Percentiles rank a stretch among this genome's conserved stretches.
Evolutionary conservation across 2,113 vertebrate species (phyloP).

Genomic region (Perca fluviatilis): DNA sequence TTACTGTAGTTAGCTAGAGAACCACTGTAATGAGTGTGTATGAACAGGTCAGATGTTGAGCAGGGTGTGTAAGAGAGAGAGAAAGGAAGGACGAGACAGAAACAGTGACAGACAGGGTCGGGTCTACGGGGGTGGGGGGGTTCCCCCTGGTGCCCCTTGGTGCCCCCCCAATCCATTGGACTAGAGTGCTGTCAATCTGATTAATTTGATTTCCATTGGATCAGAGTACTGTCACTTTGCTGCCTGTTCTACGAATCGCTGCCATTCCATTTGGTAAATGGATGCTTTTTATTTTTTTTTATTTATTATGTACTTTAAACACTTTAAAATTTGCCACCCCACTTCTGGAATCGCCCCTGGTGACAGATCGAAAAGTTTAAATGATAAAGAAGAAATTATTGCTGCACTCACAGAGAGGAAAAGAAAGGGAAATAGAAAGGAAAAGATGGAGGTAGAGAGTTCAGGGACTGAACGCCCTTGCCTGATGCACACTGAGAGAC

Average conservation of each 20-base stretch:
- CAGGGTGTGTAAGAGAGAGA: background rate
- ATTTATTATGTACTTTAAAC: too few species aligned
- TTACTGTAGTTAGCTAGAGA: background rate
- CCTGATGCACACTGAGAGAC: slow-evolving; percentile 2
- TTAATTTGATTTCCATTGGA: too few species aligned
- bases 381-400: background rate
- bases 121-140: too few species aligned
- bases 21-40: background rate
- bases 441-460: slow-evolving; percentile 23
- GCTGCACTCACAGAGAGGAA: background rate
- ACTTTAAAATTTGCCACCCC: too few species aligned
- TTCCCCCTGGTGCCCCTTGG: too few species aligned
- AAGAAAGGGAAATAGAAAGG: background rate
- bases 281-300: too few species aligned
- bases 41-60: background rate
- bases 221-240: too few species aligned
- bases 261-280: too few species aligned
- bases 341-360: too few species aligned
- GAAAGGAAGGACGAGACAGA: background rate
- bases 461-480: slow-evolving; percentile 39
- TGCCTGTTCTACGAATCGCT: too few species aligned
- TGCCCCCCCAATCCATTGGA: too few species aligned
- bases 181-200: too few species aligned
- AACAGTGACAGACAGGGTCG: background rate
- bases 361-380: background rate